These are phyloP conservation scores for Zaprionus davidi DNA, from an alignment of 1,140 invertebrate genomes.

Conservation along the genomic window DNA sequence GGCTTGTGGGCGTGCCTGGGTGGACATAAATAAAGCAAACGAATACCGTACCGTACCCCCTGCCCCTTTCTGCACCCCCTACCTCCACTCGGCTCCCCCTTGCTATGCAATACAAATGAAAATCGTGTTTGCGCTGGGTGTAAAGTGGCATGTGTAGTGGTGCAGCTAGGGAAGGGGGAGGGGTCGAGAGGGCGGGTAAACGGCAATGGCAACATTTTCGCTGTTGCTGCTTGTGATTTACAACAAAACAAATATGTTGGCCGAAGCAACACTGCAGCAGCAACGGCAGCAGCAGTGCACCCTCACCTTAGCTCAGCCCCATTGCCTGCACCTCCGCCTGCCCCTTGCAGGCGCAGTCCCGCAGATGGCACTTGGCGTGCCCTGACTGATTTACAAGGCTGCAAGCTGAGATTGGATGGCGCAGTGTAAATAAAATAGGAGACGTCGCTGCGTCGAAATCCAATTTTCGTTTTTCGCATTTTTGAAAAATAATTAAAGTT, in stretches of 20 bases:
- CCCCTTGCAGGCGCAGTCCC: background rate
- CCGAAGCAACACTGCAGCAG: constrained; percentile 21
- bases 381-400: constrained; percentile 81
- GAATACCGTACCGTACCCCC: background rate
- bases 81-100: background rate
- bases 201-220: constrained; percentile 65
- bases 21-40: constrained; percentile 72
- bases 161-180: constrained; percentile 25
- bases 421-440: constrained; percentile 80
- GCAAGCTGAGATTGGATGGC: constrained; percentile 76
- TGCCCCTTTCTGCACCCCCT: background rate
- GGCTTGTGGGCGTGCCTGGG: constrained; percentile 56
- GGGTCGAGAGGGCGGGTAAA: background rate
- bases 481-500: constrained; percentile 81
- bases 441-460: constrained; percentile 64
- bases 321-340: background rate
- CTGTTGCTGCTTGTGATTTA: constrained; percentile 76
- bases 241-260: constrained; percentile 81
- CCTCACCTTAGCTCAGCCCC: constrained; percentile 55
- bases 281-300: constrained; percentile 34
- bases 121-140: constrained; percentile 78
- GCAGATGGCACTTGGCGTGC: constrained; percentile 28
- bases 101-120: constrained; percentile 73
- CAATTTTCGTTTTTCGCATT: constrained; percentile 79
- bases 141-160: constrained; percentile 79